A percentile compares a stretch with the other conserved stretches of the same genome.
Conservation (phyloP, 2,113 vertebrate genomes). For the Otus sunia region DNA sequence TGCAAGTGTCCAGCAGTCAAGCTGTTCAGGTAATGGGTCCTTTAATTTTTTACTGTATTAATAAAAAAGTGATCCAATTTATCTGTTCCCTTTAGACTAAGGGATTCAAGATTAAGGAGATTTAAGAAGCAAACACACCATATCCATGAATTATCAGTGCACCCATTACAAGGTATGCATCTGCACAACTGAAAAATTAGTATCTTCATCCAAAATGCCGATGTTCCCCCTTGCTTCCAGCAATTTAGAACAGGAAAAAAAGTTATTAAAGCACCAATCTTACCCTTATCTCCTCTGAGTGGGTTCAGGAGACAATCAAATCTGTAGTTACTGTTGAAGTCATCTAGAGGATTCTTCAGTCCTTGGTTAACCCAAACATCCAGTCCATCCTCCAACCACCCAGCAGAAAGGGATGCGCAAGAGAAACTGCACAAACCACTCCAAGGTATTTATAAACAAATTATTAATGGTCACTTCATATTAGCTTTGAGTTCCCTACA, state of each 20-base stretch:
- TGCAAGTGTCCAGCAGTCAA: neutral
- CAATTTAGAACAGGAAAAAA: neutral
- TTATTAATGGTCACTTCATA: neutral
- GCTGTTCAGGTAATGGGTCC: neutral
- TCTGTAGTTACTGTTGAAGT: neutral
- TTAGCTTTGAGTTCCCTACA: conserved; percentile 31
- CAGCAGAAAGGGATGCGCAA: neutral
- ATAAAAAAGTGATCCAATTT: conserved; percentile 17
- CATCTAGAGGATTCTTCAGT: neutral
- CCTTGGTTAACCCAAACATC: neutral
- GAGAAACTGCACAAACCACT: conserved; percentile 22
- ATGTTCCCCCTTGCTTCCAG: neutral
- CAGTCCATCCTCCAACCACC: neutral
- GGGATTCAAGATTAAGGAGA: neutral
- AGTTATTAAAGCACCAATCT: conserved; percentile 12
- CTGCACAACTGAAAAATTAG: conserved; percentile 56
- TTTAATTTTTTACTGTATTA: conserved; percentile 28
- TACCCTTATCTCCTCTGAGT: conserved; percentile 30
- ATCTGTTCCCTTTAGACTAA: neutral
- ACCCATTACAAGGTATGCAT: conserved; percentile 22
- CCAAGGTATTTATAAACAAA: neutral
- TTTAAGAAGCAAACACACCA: conserved; percentile 28
- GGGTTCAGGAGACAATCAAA: neutral
- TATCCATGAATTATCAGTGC: conserved; percentile 24
- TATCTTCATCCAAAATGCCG: conserved; percentile 53